Conservation (phyloP, 1,140 invertebrate species). For the Temnothorax longispinosus region DNA sequence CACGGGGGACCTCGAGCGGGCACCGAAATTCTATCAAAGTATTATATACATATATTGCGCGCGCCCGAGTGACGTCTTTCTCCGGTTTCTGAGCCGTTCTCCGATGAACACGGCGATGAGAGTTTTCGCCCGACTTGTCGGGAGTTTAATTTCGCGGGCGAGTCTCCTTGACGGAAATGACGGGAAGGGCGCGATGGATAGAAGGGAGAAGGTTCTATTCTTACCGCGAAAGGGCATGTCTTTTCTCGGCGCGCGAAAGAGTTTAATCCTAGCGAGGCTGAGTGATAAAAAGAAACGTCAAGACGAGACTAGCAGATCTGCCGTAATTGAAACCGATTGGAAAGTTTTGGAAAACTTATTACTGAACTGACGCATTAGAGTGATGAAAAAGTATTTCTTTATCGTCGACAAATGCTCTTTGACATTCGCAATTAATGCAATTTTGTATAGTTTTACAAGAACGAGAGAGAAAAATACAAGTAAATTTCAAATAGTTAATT, state of each 20-base stretch:
- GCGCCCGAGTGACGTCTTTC: conserved; percentile 24
- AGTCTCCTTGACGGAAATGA: conserved; percentile 45
- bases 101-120: conserved; percentile 75
- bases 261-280: conserved; percentile 40
- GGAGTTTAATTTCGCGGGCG: conserved; percentile 76
- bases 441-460: not conserved
- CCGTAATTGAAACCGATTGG: conserved; percentile 61
- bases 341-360: conserved; percentile 55
- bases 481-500: not conserved
- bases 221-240: conserved; percentile 20
- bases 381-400: not conserved
- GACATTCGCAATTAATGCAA: conserved; percentile 6
- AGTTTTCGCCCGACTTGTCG: conserved; percentile 78
- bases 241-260: conserved; percentile 18
- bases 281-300: conserved; percentile 56
- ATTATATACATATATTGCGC: conserved; percentile 53
- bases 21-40: conserved; percentile 76
- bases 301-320: not conserved
- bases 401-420: not conserved
- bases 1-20: not conserved
- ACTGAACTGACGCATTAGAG: conserved; percentile 1
- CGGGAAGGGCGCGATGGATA: not conserved
- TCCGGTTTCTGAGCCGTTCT: conserved; percentile 60
- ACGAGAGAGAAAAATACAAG: not conserved
- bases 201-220: conserved; percentile 47